Percentiles rank a stretch among this genome's conserved stretches.
These are phyloP conservation scores for Hymenopus coronatus DNA, from an alignment of 2,888 invertebrate species.

Conservation along the genomic window DNA sequence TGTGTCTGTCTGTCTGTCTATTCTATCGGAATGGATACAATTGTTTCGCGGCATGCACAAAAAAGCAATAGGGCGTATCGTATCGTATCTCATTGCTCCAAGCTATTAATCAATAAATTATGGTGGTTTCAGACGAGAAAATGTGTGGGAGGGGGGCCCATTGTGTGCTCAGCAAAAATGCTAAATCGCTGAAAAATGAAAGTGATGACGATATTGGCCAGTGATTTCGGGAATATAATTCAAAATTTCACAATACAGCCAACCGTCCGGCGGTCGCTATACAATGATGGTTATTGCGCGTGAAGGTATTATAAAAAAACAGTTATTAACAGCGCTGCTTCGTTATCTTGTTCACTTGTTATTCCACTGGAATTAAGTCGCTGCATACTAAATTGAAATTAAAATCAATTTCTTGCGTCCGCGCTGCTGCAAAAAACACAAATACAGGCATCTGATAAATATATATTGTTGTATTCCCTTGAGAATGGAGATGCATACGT, in stretches of 20 bases:
- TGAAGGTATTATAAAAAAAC: neutral
- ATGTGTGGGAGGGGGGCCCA: conserved; percentile 2
- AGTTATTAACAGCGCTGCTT: neutral
- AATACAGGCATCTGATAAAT: neutral
- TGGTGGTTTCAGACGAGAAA: conserved; percentile 16
- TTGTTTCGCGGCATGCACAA: conserved; percentile 27
- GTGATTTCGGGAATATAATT: conserved; percentile 12
- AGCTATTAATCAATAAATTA: conserved; percentile 26
- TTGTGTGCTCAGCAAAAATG: conserved; percentile 21
- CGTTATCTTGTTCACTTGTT: neutral
- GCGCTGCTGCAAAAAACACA: neutral
- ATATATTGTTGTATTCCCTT: neutral
- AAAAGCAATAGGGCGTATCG: conserved; percentile 28
- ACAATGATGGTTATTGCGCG: neutral
- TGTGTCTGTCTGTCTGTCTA: conserved; percentile 18
- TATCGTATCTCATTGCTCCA: conserved; percentile 7
- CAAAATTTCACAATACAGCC: neutral
- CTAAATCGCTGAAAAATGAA: conserved; percentile 18
- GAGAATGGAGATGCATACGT: neutral
- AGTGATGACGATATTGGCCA: conserved; percentile 15
- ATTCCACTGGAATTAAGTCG: neutral
- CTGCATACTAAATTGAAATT: neutral
- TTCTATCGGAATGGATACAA: conserved; percentile 25
- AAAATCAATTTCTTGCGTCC: neutral
- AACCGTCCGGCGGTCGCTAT: neutral